Conservation (phyloP, 1,140 invertebrate species). For the Ceratina australensis region DNA sequence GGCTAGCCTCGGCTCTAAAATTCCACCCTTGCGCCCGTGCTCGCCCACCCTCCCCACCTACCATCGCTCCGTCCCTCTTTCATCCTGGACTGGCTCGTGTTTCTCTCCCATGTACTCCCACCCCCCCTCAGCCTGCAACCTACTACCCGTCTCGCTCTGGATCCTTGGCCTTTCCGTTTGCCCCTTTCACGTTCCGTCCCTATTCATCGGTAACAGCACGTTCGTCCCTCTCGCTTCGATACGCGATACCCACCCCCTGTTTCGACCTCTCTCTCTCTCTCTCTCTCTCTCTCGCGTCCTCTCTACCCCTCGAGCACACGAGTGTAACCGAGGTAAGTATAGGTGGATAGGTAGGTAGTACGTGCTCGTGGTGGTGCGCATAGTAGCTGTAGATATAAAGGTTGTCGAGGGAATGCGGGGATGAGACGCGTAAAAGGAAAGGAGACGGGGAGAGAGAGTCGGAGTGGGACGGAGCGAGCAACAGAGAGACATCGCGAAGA, state of each 20-base stretch:
- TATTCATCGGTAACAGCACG: constrained; percentile 37
- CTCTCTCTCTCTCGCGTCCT: constrained; percentile 37
- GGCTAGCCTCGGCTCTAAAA: constrained; percentile 73
- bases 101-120: constrained; percentile 34
- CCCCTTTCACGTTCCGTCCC: constrained; percentile 33
- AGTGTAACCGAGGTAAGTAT: constrained; percentile 66
- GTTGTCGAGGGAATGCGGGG: constrained; percentile 60
- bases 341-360: constrained; percentile 52
- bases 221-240: constrained; percentile 40
- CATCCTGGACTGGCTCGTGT: constrained; percentile 36
- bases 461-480: constrained; percentile 35
- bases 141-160: constrained; percentile 54
- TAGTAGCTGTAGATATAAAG: constrained; percentile 76
- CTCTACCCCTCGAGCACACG: constrained; percentile 50
- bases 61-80: constrained; percentile 40
- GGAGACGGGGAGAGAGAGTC: constrained; percentile 23
- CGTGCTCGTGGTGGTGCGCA: constrained; percentile 66
- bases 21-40: constrained; percentile 67
- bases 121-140: constrained; percentile 30
- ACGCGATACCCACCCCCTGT: constrained; percentile 16
- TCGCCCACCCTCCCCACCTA: constrained; percentile 10
- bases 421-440: constrained; percentile 47
- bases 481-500: constrained; percentile 43
- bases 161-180: constrained; percentile 8
- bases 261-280: constrained; percentile 50